Evolutionary conservation across 2,888 invertebrate genomes (phyloP).

Genomic region (Drosophila demipolita): DNA sequence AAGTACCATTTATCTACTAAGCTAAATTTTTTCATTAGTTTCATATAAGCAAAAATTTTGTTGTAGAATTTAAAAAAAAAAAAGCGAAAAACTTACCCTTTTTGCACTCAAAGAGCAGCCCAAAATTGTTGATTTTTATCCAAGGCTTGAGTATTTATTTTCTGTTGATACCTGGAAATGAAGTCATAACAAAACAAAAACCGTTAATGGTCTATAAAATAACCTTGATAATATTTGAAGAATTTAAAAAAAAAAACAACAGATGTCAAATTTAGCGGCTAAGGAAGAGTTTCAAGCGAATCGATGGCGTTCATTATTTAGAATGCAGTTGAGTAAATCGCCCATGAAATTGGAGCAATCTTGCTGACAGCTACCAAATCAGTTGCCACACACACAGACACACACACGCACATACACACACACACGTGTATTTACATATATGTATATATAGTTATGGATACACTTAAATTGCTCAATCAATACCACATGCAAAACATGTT

Average conservation of each 20-base stretch:
- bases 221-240: conserved; percentile 38
- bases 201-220: conserved; percentile 47
- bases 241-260: conserved; percentile 33
- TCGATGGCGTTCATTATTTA: conserved; percentile 60
- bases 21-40: background rate
- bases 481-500: conserved; percentile 66
- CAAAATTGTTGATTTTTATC: background rate
- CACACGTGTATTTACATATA: background rate
- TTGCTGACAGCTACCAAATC: conserved; percentile 74
- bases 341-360: conserved; percentile 77
- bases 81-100: background rate
- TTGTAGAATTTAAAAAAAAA: background rate
- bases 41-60: background rate
- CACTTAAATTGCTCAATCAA: conserved; percentile 75
- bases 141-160: background rate
- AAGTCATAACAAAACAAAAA: conserved; percentile 4
- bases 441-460: conserved; percentile 25
- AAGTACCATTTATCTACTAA: background rate
- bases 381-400: conserved; percentile 31
- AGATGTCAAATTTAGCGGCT: conserved; percentile 62
- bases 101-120: background rate
- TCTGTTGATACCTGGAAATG: conserved; percentile 38
- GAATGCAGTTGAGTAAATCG: conserved; percentile 71
- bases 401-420: conserved; percentile 11
- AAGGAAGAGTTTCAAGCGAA: conserved; percentile 47